These are phyloP conservation scores for Strigamia crassipes DNA, from an alignment of 2,888 invertebrate species.

Conservation along the genomic window DNA sequence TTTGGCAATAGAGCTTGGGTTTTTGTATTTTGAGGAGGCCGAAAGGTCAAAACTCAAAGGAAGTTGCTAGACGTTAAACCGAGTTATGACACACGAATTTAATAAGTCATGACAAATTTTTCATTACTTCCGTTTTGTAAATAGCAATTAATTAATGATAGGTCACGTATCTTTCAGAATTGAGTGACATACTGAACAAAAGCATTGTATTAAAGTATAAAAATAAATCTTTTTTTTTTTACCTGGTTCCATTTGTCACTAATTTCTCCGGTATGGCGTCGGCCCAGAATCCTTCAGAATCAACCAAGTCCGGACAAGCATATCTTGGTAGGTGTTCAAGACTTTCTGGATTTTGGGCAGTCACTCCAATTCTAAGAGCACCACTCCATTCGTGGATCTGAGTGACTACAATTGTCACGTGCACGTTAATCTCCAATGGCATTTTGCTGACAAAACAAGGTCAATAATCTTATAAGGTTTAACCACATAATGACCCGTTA, in stretches of 20 bases:
- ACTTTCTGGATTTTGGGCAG: constrained; percentile 41
- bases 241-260: constrained; percentile 44
- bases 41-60: too few species aligned
- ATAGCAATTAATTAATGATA: too few species aligned
- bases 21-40: too few species aligned
- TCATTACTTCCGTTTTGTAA: too few species aligned
- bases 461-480: neutral
- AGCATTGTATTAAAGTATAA: neutral
- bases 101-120: too few species aligned
- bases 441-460: neutral
- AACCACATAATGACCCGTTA: neutral
- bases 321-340: constrained; percentile 43
- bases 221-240: neutral
- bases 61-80: too few species aligned
- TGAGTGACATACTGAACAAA: too few species aligned
- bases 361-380: constrained; percentile 46
- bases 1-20: too few species aligned
- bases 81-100: too few species aligned
- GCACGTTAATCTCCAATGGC: constrained; percentile 15
- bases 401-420: constrained; percentile 19
- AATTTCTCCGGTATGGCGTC: constrained; percentile 45
- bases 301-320: constrained; percentile 44
- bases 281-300: constrained; percentile 41
- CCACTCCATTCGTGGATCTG: constrained; percentile 45
- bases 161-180: too few species aligned